Percentiles rank a stretch among this genome's conserved stretches.
Evolutionary conservation across 2,797 vertebrate species (phyloP).

Genomic region (Myripristis murdjan): DNA sequence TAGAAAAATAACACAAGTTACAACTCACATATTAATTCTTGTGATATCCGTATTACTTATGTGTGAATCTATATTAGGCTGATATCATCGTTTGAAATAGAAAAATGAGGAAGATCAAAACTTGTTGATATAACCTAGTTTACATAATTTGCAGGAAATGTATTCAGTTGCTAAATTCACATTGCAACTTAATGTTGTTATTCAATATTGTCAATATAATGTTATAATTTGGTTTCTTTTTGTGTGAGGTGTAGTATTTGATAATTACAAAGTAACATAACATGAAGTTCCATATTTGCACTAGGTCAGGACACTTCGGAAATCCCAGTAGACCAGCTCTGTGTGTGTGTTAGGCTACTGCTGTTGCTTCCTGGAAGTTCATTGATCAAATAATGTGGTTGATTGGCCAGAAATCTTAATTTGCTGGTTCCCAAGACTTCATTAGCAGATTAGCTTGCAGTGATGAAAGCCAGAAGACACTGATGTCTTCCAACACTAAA

Average conservation of each 20-base stretch:
- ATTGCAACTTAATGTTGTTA: no score
- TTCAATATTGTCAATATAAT: no score
- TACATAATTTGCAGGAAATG: neutral
- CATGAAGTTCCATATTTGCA: neutral
- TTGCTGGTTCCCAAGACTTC: conserved; percentile 34
- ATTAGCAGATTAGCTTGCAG: conserved; percentile 40
- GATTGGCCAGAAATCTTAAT: conserved; percentile 42
- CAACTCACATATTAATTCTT: no score
- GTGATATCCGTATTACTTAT: neutral
- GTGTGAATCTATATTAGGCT: neutral
- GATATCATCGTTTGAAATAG: conserved; percentile 2
- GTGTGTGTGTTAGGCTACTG: conserved; percentile 1
- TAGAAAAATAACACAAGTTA: no score
- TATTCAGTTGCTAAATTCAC: no score
- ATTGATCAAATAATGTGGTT: conserved; percentile 49
- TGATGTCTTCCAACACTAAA: neutral
- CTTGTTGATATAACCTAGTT: neutral
- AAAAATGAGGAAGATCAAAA: neutral
- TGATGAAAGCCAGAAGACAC: conserved; percentile 36
- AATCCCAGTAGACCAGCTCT: conserved; percentile 7
- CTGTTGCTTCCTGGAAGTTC: conserved; percentile 37
- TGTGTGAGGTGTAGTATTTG: neutral
- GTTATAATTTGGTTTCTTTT: no score
- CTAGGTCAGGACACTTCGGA: neutral
- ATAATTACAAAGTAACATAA: conserved; percentile 8